These are phyloP conservation scores for Ophion ventricosus DNA, from an alignment of 2,888 invertebrate genomes.

Conservation along the genomic window DNA sequence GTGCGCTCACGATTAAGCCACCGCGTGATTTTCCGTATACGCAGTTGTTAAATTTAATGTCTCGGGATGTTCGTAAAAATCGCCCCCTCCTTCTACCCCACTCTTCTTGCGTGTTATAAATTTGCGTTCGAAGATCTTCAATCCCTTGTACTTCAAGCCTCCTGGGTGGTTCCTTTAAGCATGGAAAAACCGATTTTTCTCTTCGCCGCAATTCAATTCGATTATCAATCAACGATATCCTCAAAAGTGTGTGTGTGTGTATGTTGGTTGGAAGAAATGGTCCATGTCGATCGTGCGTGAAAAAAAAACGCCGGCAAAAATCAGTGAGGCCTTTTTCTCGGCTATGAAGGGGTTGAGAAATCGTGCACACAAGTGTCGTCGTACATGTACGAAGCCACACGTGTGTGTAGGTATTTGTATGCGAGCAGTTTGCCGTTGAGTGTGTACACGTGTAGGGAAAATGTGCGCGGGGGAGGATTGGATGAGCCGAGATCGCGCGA, in stretches of 20 bases:
- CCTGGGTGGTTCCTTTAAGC: background rate
- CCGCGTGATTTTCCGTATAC: conserved; percentile 23
- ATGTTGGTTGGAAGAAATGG: no score
- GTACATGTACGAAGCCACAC: background rate
- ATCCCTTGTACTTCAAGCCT: no score
- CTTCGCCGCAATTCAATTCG: no score
- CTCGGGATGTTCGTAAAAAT: conserved; percentile 73
- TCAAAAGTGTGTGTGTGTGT: no score
- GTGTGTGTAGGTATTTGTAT: background rate
- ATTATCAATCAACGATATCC: background rate
- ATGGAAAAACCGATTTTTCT: background rate
- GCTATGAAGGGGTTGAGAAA: background rate
- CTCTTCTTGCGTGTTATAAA: background rate
- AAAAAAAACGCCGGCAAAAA: background rate
- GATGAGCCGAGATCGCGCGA: conserved; percentile 23
- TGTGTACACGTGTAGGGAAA: background rate
- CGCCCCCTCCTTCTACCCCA: conserved; percentile 14
- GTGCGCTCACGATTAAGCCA: background rate
- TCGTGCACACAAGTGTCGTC: background rate
- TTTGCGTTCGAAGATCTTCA: background rate
- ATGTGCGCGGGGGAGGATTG: background rate
- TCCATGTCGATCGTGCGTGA: no score
- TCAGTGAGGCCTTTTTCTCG: background rate
- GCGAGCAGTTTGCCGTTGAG: background rate
- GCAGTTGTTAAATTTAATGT: conserved; percentile 75